Percentiles rank a stretch among this genome's conserved stretches.
These are phyloP conservation scores for Apamea monoglypha DNA, from an alignment of 2,888 invertebrate genomes.

Conservation along the genomic window DNA sequence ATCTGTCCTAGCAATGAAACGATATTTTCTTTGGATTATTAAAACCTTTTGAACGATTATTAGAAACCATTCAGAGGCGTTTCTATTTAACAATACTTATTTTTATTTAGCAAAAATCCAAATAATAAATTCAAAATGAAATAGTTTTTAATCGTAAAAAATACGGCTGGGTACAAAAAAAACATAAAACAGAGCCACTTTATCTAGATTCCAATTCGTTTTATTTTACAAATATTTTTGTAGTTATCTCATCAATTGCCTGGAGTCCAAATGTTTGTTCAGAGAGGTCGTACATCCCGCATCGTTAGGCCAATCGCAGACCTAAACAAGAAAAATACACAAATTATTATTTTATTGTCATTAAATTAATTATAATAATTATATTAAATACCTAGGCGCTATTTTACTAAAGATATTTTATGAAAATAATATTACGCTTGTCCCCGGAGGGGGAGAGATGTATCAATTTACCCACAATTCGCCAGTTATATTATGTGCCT, in stretches of 20 bases:
- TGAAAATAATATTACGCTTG: not conserved
- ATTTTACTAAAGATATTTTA: not conserved
- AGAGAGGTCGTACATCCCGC: slow-evolving; percentile 74
- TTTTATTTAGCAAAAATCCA: not conserved
- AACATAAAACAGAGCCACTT: slow-evolving; percentile 30
- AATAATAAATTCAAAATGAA: slow-evolving; percentile 23
- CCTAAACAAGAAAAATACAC: slow-evolving; percentile 67
- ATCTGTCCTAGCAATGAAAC: not conserved
- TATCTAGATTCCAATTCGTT: slow-evolving; percentile 17
- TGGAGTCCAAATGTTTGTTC: slow-evolving; percentile 68
- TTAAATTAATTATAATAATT: not conserved
- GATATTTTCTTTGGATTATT: not conserved
- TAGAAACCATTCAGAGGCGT: not conserved
- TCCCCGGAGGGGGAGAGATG: not conserved
- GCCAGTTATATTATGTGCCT: not conserved
- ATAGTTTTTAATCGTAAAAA: slow-evolving; percentile 38
- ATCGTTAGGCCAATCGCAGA: slow-evolving; percentile 76
- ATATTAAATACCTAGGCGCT: not conserved
- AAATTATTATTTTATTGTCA: not conserved
- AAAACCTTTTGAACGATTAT: not conserved
- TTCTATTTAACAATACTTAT: not conserved
- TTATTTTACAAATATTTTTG: slow-evolving; percentile 1
- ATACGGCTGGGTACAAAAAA: slow-evolving; percentile 46
- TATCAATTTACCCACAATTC: not conserved
- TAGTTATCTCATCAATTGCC: slow-evolving; percentile 28